Conservation (phyloP, 1,140 invertebrate genomes). For the Heliconius eleuchia region DNA sequence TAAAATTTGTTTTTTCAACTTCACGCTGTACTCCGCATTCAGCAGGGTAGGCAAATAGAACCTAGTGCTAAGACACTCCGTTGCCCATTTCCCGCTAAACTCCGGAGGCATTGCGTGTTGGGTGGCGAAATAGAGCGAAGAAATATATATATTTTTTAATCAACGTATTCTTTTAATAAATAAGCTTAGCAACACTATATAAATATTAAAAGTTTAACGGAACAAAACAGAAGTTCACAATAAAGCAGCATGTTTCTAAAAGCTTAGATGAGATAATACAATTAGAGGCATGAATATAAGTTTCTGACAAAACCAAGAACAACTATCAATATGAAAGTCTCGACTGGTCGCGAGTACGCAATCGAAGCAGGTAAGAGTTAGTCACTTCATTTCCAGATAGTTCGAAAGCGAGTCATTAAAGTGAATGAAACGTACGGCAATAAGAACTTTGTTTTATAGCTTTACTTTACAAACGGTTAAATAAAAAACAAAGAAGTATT, state of each 20-base stretch:
- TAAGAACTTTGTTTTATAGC: constrained; percentile 76
- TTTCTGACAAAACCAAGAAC: constrained; percentile 39
- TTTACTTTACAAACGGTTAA: constrained; percentile 74
- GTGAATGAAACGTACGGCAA: constrained; percentile 73
- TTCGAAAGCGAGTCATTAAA: constrained; percentile 72
- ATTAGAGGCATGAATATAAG: constrained; percentile 29
- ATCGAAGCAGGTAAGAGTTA: constrained; percentile 53
- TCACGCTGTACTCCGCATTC: too few species aligned
- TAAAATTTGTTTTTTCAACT: too few species aligned
- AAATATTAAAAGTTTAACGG: background rate
- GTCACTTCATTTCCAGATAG: constrained; percentile 67
- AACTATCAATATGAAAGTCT: constrained; percentile 46
- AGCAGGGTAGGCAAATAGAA: too few species aligned
- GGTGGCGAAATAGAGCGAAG: too few species aligned
- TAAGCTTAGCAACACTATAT: background rate
- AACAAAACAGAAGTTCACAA: background rate
- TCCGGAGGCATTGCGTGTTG: too few species aligned
- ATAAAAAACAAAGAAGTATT: constrained; percentile 69
- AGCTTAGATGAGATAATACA: constrained; percentile 24
- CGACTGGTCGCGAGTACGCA: constrained; percentile 33
- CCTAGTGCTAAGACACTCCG: too few species aligned
- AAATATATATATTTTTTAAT: too few species aligned
- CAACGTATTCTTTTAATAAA: too few species aligned
- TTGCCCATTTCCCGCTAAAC: too few species aligned
- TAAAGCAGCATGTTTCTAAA: background rate